These are phyloP conservation scores for Cyclura pinguis DNA, from an alignment of 2,797 vertebrate genomes.

Conservation along the genomic window DNA sequence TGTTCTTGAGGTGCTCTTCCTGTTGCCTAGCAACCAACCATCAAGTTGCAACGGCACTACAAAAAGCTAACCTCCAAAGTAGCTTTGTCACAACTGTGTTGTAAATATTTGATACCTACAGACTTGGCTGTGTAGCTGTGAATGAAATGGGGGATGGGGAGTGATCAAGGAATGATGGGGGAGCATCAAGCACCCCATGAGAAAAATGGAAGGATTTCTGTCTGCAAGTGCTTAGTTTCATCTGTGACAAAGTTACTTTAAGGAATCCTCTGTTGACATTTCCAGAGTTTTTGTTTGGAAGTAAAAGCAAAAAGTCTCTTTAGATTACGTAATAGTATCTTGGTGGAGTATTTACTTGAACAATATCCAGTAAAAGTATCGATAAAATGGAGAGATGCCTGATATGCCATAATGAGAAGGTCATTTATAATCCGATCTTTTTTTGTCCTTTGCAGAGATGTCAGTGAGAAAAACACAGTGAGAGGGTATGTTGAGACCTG, in stretches of 20 bases:
- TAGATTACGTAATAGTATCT: not conserved
- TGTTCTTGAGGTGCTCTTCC: too few species aligned
- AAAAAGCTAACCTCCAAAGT: too few species aligned
- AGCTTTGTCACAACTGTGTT: too few species aligned
- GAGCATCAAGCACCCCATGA: not conserved
- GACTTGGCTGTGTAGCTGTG: not conserved
- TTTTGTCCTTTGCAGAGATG: slow-evolving; percentile 81
- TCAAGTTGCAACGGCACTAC: too few species aligned
- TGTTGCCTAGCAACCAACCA: too few species aligned
- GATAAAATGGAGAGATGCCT: not conserved
- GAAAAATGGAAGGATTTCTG: not conserved
- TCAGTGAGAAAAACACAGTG: slow-evolving; percentile 86
- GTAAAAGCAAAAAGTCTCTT: not conserved
- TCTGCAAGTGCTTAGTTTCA: not conserved
- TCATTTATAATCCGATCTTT: not conserved
- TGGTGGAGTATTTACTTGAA: not conserved
- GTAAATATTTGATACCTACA: not conserved
- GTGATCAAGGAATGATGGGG: too few species aligned
- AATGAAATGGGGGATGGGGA: too few species aligned
- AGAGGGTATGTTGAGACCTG: slow-evolving; percentile 84
- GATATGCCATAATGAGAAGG: not conserved
- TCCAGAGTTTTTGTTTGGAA: not conserved
- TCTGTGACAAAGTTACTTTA: not conserved
- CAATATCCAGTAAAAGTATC: not conserved
- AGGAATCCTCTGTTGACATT: not conserved